These are phyloP conservation scores for Chloromyia formosa DNA, from an alignment of 2,888 invertebrate genomes.

Conservation along the genomic window DNA sequence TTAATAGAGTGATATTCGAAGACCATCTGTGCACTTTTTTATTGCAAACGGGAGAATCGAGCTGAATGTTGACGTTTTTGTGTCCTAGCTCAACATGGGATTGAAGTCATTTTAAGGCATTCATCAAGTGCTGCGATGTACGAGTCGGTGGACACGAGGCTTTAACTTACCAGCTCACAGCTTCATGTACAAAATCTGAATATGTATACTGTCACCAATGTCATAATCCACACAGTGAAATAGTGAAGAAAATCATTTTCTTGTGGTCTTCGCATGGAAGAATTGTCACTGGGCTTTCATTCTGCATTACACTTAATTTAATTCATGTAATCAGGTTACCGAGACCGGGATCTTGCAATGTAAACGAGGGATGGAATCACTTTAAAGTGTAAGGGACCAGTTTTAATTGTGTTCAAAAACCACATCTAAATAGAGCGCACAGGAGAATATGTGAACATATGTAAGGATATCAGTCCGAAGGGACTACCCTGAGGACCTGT, in stretches of 20 bases:
- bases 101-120: no score
- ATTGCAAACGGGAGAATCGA: conserved; percentile 24
- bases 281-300: neutral
- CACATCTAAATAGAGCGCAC: conserved; percentile 52
- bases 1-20: conserved; percentile 54
- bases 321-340: conserved; percentile 46
- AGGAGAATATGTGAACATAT: conserved; percentile 61
- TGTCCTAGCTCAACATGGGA: no score
- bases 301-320: conserved; percentile 40
- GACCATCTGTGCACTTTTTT: conserved; percentile 55
- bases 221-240: no score
- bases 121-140: no score
- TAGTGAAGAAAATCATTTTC: no score
- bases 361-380: conserved; percentile 28
- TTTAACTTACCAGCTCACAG: no score
- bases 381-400: conserved; percentile 34
- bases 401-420: conserved; percentile 54
- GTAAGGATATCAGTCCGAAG: conserved; percentile 55
- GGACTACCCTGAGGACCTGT: conserved; percentile 49
- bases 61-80: no score
- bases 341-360: conserved; percentile 41
- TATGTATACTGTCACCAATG: no score
- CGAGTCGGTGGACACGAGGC: no score
- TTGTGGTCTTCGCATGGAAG: neutral
- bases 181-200: no score